phyloP scores from a whole-genome alignment of 2,113 vertebrate genomes.

The Neotoma lepida region DNA sequence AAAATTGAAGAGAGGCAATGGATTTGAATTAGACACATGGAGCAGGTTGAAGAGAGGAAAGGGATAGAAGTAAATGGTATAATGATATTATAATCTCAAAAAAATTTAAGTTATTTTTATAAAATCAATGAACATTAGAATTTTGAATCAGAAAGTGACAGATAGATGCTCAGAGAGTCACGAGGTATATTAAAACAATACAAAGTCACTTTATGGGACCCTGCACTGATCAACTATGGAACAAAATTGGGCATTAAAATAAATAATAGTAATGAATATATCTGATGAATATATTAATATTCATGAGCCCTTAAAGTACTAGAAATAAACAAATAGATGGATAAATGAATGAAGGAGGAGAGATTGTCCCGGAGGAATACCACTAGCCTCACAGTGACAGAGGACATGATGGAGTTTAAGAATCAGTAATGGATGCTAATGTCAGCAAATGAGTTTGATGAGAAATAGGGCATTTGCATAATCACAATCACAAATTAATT shows the following conservation, averaged over 20 bases:
- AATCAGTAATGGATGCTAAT: slow-evolving; percentile 38
- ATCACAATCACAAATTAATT: slow-evolving; percentile 27
- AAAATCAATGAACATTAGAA: neutral
- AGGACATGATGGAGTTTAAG: slow-evolving; percentile 20
- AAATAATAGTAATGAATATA: slow-evolving; percentile 19
- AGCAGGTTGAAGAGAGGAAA: neutral
- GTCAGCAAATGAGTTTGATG: slow-evolving; percentile 28
- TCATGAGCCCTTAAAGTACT: neutral
- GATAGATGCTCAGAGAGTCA: neutral
- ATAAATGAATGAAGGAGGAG: slow-evolving; percentile 8
- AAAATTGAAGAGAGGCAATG: neutral
- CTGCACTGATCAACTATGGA: neutral
- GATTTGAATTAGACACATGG: neutral
- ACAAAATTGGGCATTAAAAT: neutral
- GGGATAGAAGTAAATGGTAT: neutral
- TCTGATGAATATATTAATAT: slow-evolving; percentile 31
- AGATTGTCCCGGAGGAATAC: neutral
- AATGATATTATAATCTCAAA: neutral
- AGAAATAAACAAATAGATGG: neutral
- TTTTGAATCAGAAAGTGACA: neutral
- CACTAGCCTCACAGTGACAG: neutral
- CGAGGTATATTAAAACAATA: neutral
- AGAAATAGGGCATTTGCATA: neutral
- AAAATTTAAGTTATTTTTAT: neutral
- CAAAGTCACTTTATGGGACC: neutral